A percentile compares a stretch with the other conserved stretches of the same genome.
These are phyloP conservation scores for Micromys minutus DNA, from an alignment of 2,113 vertebrate genomes.

Conservation along the genomic window DNA sequence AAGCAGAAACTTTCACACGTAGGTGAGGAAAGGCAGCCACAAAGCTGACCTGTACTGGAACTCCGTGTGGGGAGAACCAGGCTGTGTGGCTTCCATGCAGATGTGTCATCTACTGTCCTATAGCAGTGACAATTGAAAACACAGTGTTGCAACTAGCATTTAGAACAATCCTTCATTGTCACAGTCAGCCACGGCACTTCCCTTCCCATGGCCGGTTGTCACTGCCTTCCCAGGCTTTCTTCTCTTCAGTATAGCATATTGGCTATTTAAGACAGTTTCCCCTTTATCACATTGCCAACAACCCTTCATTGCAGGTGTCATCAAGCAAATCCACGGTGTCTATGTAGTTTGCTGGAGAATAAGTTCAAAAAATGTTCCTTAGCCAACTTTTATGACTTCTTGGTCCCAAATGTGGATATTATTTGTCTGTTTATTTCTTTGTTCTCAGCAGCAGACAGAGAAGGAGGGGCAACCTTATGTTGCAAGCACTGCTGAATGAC, in stretches of 20 bases:
- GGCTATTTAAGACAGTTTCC: slow-evolving; percentile 99
- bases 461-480: background rate
- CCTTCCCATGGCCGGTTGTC: slow-evolving; percentile 99
- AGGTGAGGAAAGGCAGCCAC: slow-evolving; percentile 78
- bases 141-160: slow-evolving; percentile 96
- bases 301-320: slow-evolving; percentile 95
- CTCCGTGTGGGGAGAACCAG: slow-evolving; percentile 90
- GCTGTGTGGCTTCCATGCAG: slow-evolving; percentile 62
- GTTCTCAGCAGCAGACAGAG: background rate
- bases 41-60: slow-evolving; percentile 82
- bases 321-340: slow-evolving; percentile 99
- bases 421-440: background rate
- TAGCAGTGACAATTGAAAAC: slow-evolving; percentile 98
- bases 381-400: background rate
- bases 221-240: slow-evolving; percentile 99
- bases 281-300: slow-evolving; percentile 99
- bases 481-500: background rate
- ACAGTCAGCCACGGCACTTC: slow-evolving; percentile 90
- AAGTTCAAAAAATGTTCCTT: background rate
- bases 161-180: slow-evolving; percentile 92
- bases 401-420: background rate
- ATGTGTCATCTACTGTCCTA: slow-evolving; percentile 88
- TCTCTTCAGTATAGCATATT: slow-evolving; percentile 99
- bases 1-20: slow-evolving; percentile 84
- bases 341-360: slow-evolving; percentile 95